These are phyloP conservation scores for Mercenaria mercenaria DNA, from an alignment of 1,140 invertebrate species.

Conservation along the genomic window DNA sequence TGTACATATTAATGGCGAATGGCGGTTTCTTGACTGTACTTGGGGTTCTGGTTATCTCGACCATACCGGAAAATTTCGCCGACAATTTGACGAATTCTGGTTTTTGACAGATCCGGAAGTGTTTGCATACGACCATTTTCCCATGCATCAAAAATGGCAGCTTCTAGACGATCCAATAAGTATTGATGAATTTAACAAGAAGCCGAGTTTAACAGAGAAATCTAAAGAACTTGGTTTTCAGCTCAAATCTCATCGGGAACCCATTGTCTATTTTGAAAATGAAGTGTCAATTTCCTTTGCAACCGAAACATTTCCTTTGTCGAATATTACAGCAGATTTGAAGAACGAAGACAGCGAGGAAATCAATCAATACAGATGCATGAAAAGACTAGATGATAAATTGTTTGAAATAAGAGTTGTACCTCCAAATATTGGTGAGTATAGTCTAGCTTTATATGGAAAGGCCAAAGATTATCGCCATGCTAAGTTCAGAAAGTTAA, in stretches of 20 bases:
- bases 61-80: slow-evolving; percentile 45
- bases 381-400: slow-evolving; percentile 42
- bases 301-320: slow-evolving; percentile 44
- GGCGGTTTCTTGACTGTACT: slow-evolving; percentile 82
- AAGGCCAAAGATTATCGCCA: slow-evolving; percentile 47
- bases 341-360: slow-evolving; percentile 29
- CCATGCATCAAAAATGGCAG: slow-evolving; percentile 70
- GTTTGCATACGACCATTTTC: slow-evolving; percentile 86
- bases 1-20: slow-evolving; percentile 69
- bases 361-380: slow-evolving; percentile 30
- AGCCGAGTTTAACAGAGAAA: slow-evolving; percentile 54
- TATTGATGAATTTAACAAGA: slow-evolving; percentile 62
- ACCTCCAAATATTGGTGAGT: slow-evolving; percentile 47
- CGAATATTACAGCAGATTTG: slow-evolving; percentile 56
- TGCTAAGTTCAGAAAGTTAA: slow-evolving; percentile 43
- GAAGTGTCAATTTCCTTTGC: slow-evolving; percentile 56
- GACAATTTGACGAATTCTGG: slow-evolving; percentile 78
- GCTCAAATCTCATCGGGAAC: slow-evolving; percentile 57
- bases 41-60: slow-evolving; percentile 85
- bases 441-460: slow-evolving; percentile 52
- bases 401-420: slow-evolving; percentile 59
- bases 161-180: slow-evolving; percentile 72
- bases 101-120: slow-evolving; percentile 87
- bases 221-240: slow-evolving; percentile 57
- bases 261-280: slow-evolving; percentile 54